Percentiles rank a stretch among this genome's conserved stretches.
These are phyloP conservation scores for Zaprionus ornatus DNA, from an alignment of 1,140 invertebrate genomes.

Conservation along the genomic window DNA sequence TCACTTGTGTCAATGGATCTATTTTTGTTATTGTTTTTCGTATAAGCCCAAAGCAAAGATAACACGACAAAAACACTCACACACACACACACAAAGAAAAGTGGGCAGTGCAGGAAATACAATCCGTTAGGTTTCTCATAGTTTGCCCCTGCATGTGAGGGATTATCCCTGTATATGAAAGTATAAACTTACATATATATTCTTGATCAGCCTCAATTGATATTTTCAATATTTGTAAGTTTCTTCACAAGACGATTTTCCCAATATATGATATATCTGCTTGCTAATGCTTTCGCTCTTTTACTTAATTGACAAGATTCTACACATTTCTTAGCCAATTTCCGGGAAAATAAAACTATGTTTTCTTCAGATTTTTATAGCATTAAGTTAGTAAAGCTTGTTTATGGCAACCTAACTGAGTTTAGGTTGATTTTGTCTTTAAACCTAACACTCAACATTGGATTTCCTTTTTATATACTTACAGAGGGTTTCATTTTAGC, in stretches of 20 bases:
- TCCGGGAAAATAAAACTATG: too few relatives aligned
- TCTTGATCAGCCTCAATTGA: not conserved
- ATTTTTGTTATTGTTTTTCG: slow-evolving; percentile 21
- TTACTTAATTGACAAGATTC: not conserved
- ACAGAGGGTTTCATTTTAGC: too few relatives aligned
- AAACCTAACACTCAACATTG: too few relatives aligned
- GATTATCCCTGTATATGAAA: too few relatives aligned
- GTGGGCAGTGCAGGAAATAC: not conserved
- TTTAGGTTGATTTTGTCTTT: too few relatives aligned
- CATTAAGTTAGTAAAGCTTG: too few relatives aligned
- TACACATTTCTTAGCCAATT: too few relatives aligned
- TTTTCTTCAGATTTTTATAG: too few relatives aligned
- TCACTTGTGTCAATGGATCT: slow-evolving; percentile 63
- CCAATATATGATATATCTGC: not conserved
- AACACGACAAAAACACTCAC: slow-evolving; percentile 24
- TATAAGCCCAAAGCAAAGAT: slow-evolving; percentile 48
- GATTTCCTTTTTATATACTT: too few relatives aligned
- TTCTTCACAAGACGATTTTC: not conserved
- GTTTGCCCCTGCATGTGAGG: not conserved
- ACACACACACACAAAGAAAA: not conserved
- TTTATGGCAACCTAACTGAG: too few relatives aligned
- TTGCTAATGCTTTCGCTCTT: too few relatives aligned
- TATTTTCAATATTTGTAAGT: not conserved
- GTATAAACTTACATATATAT: not conserved
- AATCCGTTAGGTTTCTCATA: too few relatives aligned